A percentile compares a stretch with the other conserved stretches of the same genome.
These are phyloP conservation scores for Chunga burmeisteri DNA, from an alignment of 2,113 vertebrate species.

Conservation along the genomic window DNA sequence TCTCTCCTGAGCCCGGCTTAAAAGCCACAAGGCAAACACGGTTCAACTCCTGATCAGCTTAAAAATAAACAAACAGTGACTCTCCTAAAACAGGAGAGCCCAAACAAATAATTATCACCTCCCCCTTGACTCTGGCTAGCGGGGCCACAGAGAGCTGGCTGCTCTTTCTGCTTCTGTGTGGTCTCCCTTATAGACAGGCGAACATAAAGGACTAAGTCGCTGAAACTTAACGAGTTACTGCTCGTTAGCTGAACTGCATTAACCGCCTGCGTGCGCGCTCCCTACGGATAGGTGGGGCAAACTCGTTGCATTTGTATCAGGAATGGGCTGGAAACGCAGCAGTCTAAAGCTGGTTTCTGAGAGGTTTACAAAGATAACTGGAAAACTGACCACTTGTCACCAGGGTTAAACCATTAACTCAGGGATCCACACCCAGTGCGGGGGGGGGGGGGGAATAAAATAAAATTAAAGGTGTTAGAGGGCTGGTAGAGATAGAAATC, in stretches of 20 bases:
- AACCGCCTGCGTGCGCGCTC: neutral
- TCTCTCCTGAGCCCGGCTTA: accelerated
- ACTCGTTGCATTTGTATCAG: neutral
- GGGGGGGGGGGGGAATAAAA: accelerated
- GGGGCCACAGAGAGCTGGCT: neutral
- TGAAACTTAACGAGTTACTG: conserved; percentile 62
- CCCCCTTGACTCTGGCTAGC: conserved; percentile 5
- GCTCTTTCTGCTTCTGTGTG: conserved; percentile 56
- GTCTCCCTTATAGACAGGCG: conserved; percentile 41
- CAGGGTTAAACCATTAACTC: neutral
- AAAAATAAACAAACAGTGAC: conserved; percentile 25
- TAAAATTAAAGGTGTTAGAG: accelerated
- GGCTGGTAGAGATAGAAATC: neutral
- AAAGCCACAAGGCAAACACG: neutral
- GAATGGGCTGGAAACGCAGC: neutral
- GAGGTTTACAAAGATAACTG: neutral
- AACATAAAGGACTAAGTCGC: conserved; percentile 50
- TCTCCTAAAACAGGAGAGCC: conserved; percentile 30
- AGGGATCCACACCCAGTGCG: neutral
- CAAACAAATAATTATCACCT: conserved; percentile 58
- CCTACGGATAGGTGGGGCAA: neutral
- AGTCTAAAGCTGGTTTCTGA: neutral
- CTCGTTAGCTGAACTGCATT: conserved; percentile 34
- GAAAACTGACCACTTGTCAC: neutral
- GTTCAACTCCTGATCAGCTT: neutral